Evolutionary conservation across 2,888 invertebrate species (phyloP).

Genomic region (Nemotelus nigrinus): DNA sequence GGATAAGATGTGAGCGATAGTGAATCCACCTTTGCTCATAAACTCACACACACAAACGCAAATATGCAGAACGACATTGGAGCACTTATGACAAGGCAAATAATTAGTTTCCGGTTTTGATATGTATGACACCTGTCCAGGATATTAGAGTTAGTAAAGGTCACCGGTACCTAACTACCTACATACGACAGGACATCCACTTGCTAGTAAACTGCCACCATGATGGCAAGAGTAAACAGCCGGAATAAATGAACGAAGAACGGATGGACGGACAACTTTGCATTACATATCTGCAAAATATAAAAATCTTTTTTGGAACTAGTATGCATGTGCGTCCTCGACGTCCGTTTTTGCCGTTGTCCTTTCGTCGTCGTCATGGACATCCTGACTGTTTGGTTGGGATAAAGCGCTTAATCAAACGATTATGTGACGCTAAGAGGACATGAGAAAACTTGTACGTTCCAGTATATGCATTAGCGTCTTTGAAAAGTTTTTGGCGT

Average conservation of each 20-base stretch:
- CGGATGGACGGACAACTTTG: constrained; percentile 9
- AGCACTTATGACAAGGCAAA: constrained; percentile 24
- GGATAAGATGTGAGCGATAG: background rate
- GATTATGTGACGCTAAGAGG: constrained; percentile 51
- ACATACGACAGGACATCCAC: constrained; percentile 14
- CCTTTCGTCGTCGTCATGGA: too few relatives aligned
- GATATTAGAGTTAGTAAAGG: background rate
- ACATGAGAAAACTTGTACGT: constrained; percentile 36
- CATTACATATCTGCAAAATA: background rate
- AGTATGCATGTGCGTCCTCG: too few relatives aligned
- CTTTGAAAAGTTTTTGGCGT: constrained; percentile 39
- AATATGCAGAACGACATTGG: constrained; percentile 4
- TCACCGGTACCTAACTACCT: too few relatives aligned
- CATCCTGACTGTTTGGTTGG: constrained; percentile 4
- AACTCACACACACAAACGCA: background rate
- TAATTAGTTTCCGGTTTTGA: constrained; percentile 42
- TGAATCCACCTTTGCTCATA: background rate
- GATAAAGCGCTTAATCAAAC: constrained; percentile 51
- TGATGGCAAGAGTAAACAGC: background rate
- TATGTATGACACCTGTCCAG: constrained; percentile 40
- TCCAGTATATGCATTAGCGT: constrained; percentile 46
- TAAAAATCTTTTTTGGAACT: constrained; percentile 23
- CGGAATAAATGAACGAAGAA: background rate
- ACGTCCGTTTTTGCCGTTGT: too few relatives aligned
- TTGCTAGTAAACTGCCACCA: background rate